Percentiles rank a stretch among this genome's conserved stretches.
Conservation (phyloP, 37 sponge, comb jelly and placozoan genomes). For the Hexactinellida sp. region DNA sequence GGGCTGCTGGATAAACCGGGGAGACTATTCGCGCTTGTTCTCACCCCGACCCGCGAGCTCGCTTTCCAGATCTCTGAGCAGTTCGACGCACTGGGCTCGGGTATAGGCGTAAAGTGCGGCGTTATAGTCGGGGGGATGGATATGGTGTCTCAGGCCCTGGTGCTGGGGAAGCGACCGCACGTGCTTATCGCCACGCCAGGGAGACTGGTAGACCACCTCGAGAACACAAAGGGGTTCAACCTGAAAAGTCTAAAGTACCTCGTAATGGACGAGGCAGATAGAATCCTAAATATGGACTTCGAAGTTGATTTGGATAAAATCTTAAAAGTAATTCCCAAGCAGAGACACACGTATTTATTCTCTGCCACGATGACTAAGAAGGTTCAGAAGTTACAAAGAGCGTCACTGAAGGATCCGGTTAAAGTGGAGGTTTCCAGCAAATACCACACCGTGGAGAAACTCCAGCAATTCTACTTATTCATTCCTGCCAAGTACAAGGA, state of each 20-base stretch:
- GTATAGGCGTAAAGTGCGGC: slow-evolving; percentile 86
- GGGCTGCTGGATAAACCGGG: slow-evolving; percentile 69
- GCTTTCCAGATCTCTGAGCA: slow-evolving; percentile 96
- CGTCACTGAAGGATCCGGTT: slow-evolving; percentile 83
- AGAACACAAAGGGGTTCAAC: slow-evolving; percentile 95
- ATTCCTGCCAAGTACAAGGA: slow-evolving; percentile 95
- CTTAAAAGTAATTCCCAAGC: slow-evolving; percentile 68
- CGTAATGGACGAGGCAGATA: slow-evolving; percentile 98
- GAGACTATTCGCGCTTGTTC: slow-evolving; percentile 82
- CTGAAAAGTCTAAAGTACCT: slow-evolving; percentile 67
- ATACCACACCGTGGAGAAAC: slow-evolving; percentile 90
- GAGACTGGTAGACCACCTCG: slow-evolving; percentile 89
- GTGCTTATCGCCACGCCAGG: slow-evolving; percentile 86
- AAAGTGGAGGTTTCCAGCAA: slow-evolving; percentile 92
- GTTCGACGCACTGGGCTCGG: slow-evolving; percentile 75
- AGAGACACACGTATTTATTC: slow-evolving; percentile 80
- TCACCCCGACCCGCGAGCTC: slow-evolving; percentile 93
- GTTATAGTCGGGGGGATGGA: slow-evolving; percentile 89
- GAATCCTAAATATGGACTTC: slow-evolving; percentile 99
- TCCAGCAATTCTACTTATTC: slow-evolving; percentile 87
- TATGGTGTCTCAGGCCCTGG: slow-evolving; percentile 90
- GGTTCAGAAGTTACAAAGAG: slow-evolving; percentile 91
- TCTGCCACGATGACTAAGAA: slow-evolving; percentile 99
- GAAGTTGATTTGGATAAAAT: slow-evolving; percentile 93
- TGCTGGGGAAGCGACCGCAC: slow-evolving; percentile 91